Conservation (phyloP, 2,113 vertebrate species). For the Brachirus orientalis region DNA sequence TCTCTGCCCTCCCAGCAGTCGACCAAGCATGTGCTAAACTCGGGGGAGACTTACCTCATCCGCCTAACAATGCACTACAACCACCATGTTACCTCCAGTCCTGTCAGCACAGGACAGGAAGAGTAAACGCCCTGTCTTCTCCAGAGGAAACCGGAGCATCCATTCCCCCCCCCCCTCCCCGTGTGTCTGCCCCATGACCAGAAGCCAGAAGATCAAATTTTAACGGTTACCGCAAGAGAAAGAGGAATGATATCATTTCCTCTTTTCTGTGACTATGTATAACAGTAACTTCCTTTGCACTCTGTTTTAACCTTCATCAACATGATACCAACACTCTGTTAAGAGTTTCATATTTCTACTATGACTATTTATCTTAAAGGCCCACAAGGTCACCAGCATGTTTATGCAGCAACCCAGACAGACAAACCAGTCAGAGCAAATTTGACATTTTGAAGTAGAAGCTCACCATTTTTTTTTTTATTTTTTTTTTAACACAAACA, state of each 20-base stretch:
- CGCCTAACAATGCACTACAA: slow-evolving; percentile 43
- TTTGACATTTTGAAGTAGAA: no score
- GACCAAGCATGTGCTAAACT: slow-evolving; percentile 30
- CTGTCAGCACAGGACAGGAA: slow-evolving; percentile 68
- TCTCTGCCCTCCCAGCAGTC: slow-evolving; percentile 50
- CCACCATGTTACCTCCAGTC: slow-evolving; percentile 42
- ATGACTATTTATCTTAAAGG: no score
- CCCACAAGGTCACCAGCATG: no score
- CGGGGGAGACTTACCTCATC: slow-evolving; percentile 42
- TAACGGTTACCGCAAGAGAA: slow-evolving; percentile 49
- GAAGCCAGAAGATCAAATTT: slow-evolving; percentile 56
- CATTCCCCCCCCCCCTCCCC: slow-evolving; percentile 38
- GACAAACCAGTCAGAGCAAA: no score
- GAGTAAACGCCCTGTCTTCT: slow-evolving; percentile 47
- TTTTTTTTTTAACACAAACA: no score
- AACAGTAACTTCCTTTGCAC: slow-evolving; percentile 29
- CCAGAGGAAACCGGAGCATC: slow-evolving; percentile 59
- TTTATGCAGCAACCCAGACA: no score
- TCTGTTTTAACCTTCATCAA: slow-evolving; percentile 29
- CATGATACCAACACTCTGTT: slow-evolving; percentile 4
- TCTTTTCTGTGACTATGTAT: slow-evolving; percentile 68
- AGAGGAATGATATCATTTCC: slow-evolving; percentile 61
- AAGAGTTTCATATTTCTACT: no score
- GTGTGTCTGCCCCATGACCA: slow-evolving; percentile 45
- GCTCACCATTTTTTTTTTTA: no score